A percentile compares a stretch with the other conserved stretches of the same genome.
Evolutionary conservation across 2,797 vertebrate species (phyloP).

Genomic region (Chromis chromis): DNA sequence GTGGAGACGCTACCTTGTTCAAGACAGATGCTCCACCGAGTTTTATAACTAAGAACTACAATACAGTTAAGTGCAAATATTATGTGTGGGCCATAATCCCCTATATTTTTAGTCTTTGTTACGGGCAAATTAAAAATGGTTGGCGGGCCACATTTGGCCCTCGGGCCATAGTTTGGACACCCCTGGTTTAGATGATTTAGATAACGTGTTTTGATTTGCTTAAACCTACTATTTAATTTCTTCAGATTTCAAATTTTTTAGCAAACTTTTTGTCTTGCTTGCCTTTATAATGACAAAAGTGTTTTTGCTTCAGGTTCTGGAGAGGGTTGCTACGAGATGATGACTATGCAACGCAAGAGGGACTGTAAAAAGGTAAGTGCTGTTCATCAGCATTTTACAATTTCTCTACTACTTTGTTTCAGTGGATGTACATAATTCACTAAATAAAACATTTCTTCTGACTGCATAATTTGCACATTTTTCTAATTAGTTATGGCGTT

Average conservation of each 20-base stretch:
- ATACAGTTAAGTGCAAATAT: too few relatives aligned
- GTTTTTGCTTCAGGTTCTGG: constrained; percentile 33
- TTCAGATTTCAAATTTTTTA: background rate
- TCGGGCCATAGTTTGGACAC: too few relatives aligned
- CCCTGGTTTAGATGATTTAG: background rate
- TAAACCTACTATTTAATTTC: background rate
- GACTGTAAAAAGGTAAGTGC: constrained; percentile 54
- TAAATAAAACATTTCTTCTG: background rate
- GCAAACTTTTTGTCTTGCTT: background rate
- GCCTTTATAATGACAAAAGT: background rate
- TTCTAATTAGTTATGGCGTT: background rate
- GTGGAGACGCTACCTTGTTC: too few relatives aligned
- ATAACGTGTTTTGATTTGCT: too few relatives aligned
- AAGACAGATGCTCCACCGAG: too few relatives aligned
- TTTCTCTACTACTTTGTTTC: background rate
- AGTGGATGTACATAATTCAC: background rate
- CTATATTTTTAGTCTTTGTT: too few relatives aligned
- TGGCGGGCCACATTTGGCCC: too few relatives aligned
- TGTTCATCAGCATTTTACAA: background rate
- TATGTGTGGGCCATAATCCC: too few relatives aligned
- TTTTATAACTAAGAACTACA: too few relatives aligned
- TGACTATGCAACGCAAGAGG: constrained; percentile 57
- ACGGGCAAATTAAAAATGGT: too few relatives aligned
- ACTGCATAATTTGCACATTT: background rate
- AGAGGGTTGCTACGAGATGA: constrained; percentile 74